Conservation (phyloP, 1,140 invertebrate genomes). For the Ganaspis sp. region DNA sequence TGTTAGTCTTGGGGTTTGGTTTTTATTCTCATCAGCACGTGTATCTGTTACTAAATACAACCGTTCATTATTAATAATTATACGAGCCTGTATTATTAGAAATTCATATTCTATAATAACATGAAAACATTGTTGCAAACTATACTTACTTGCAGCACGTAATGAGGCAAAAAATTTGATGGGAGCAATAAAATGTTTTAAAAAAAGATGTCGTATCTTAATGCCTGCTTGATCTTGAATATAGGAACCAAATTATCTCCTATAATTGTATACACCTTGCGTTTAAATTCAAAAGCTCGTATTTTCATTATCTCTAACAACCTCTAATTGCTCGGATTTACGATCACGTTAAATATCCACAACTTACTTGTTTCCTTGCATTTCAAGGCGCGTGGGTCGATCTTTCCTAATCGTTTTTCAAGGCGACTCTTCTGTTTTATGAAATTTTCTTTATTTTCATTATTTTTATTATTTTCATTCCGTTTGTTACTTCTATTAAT, state of each 20-base stretch:
- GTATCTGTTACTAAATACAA: background rate
- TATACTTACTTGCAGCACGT: background rate
- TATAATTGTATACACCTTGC: background rate
- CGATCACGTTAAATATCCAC: constrained; percentile 55
- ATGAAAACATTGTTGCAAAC: constrained; percentile 14
- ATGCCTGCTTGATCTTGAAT: background rate
- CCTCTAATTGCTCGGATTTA: constrained; percentile 65
- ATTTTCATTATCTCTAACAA: constrained; percentile 48
- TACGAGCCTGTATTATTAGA: background rate
- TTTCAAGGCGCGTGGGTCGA: constrained; percentile 36
- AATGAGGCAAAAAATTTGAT: constrained; percentile 17
- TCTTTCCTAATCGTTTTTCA: constrained; percentile 43
- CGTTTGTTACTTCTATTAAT: background rate
- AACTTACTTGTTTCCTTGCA: constrained; percentile 40
- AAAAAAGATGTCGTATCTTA: background rate
- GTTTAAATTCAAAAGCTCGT: constrained; percentile 10
- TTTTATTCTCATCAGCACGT: background rate
- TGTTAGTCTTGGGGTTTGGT: background rate
- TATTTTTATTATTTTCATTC: background rate
- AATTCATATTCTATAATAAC: constrained; percentile 12
- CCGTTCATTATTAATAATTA: constrained; percentile 24
- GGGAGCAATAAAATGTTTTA: background rate
- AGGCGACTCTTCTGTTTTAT: constrained; percentile 41
- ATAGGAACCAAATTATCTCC: constrained; percentile 14
- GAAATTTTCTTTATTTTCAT: background rate